Percentiles rank a stretch among this genome's conserved stretches.
Conservation (phyloP, 2,113 vertebrate species). For the Formicarius rufipectus region DNA sequence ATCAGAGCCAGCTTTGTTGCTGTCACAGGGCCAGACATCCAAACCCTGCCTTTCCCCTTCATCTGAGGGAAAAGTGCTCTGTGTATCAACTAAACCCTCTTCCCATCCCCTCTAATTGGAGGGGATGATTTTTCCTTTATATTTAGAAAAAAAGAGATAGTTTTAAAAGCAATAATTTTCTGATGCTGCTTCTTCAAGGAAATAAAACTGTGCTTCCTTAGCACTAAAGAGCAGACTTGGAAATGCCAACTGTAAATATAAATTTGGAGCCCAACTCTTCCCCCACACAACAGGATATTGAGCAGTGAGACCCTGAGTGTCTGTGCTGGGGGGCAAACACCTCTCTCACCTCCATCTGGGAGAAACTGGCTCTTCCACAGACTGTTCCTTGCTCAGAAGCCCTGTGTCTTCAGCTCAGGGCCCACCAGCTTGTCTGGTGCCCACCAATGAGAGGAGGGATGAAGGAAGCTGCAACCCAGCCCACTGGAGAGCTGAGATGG, state of each 20-base stretch:
- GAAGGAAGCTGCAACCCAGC: neutral
- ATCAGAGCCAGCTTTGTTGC: constrained; percentile 10
- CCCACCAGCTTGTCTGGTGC: neutral
- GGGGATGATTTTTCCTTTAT: fast-evolving
- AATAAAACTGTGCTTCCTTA: neutral
- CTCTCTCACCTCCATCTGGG: fast-evolving
- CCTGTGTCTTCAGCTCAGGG: neutral
- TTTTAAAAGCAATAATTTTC: neutral
- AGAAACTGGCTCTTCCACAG: neutral
- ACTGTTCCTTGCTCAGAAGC: neutral
- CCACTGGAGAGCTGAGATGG: neutral
- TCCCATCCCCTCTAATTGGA: neutral
- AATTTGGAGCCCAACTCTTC: neutral
- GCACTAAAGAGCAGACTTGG: neutral
- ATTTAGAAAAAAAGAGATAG: neutral
- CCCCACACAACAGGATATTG: fast-evolving
- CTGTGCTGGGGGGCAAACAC: neutral
- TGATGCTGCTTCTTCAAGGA: neutral
- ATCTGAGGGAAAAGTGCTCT: neutral
- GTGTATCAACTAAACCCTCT: neutral
- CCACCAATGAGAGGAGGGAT: neutral
- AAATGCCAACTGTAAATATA: neutral
- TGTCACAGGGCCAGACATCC: neutral
- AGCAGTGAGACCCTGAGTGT: neutral
- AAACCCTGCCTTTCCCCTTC: neutral